Evolutionary conservation across 2,888 invertebrate genomes (phyloP), one percentile per base, ranked within the genome.

Genomic region (Chrysolina haemoptera): DNA sequence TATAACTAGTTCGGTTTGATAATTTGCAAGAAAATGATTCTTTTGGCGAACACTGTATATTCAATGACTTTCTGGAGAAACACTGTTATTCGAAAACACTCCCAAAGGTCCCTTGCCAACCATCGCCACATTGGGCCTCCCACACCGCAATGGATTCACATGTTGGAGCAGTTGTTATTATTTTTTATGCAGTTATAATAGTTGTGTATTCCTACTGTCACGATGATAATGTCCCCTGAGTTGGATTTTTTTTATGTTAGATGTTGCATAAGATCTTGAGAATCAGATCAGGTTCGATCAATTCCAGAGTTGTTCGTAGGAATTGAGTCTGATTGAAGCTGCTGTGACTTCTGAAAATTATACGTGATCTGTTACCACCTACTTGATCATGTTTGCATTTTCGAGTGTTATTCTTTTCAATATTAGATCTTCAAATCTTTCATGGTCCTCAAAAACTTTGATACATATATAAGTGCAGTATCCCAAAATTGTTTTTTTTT

Each of bases 61-160:
- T 18, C 16, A 0, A 22, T 59, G 27, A 59, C 5, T n/a, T 27
- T 11, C 11, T 2, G 18, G 10, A 18, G 20, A 11, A 53, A 53
- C 20, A 53, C 10, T 4, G 18, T 16, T 10, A 50, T 53, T 53
- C 11, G 10, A 59, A 27, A 59, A 35, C 27, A 11, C 12, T n/a
- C n/a, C 9, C 12, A 46, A 14, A 46, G 14, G 46, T 46, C 46
- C n/a, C 20, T 59, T 16, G 9, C n/a, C 14, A n/a, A 22, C 9
- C n/a, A 6, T 22, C 84, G 79, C 79, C 80, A 83, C 84, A 83
- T 83, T 84, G 85, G 85, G 82, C 85, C 85, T 84, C 85, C 85
- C 82, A 84, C 83, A 82, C 81, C 73, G 83, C 68, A 69, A 68
- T 65, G 62, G 64, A 41, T 69, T 62, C 71, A 62, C 48, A 53